phyloP scores from a whole-genome alignment of 1,140 invertebrate species.

The Fopius arisanus region DNA sequence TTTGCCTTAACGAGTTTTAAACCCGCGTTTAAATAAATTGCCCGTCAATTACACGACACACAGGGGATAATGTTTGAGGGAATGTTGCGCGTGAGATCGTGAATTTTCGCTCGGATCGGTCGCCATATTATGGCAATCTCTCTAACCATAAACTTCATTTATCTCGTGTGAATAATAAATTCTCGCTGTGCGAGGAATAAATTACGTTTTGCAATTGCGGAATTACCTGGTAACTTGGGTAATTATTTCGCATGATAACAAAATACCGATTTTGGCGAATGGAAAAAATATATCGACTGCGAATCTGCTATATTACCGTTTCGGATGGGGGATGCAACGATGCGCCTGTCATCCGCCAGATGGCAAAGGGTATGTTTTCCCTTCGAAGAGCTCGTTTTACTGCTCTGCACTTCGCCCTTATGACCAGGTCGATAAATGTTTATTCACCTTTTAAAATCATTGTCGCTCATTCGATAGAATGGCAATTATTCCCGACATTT shows the following conservation, averaged over 20 bases:
- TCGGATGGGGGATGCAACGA: conserved; percentile 48
- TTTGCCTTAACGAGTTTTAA: conserved; percentile 44
- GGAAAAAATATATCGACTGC: conserved; percentile 55
- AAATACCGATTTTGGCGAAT: background rate
- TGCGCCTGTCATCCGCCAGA: conserved; percentile 56
- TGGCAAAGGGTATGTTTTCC: conserved; percentile 58
- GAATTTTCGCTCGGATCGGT: background rate
- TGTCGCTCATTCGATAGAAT: too few relatives aligned
- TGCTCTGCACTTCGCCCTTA: conserved; percentile 14
- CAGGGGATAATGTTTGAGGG: conserved; percentile 25
- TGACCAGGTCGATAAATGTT: conserved; percentile 14
- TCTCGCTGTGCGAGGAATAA: too few relatives aligned
- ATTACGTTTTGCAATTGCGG: background rate
- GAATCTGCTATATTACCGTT: conserved; percentile 41
- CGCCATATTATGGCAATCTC: background rate
- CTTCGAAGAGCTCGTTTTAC: conserved; percentile 11
- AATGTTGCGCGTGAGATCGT: conserved; percentile 28
- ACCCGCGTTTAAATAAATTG: conserved; percentile 52
- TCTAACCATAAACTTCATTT: background rate
- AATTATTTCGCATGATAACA: conserved; percentile 13
- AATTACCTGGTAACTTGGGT: conserved; percentile 11
- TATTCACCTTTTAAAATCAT: too few relatives aligned
- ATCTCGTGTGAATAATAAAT: too few relatives aligned
- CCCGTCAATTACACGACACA: conserved; percentile 42
- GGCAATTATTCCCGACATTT: too few relatives aligned